Evolutionary conservation across 1,140 invertebrate genomes (phyloP).

Genomic region (Drosophila orena): DNA sequence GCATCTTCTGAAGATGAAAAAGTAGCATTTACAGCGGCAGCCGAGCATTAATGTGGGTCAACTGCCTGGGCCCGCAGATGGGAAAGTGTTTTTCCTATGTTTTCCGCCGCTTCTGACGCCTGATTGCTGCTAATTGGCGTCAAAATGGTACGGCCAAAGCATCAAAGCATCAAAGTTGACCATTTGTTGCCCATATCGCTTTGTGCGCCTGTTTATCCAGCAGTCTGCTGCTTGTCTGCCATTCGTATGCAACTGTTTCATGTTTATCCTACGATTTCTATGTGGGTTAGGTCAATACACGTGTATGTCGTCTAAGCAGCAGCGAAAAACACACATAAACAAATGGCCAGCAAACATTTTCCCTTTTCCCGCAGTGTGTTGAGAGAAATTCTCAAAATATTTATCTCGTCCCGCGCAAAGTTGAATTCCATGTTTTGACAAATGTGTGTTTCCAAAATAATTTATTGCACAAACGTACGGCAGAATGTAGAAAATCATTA

Average conservation of each 20-base stretch:
- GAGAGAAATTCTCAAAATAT: conserved; percentile 44
- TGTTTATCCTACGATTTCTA: conserved; percentile 43
- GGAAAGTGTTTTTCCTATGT: conserved; percentile 70
- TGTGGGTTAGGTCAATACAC: conserved; percentile 80
- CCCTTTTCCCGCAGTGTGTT: conserved; percentile 13
- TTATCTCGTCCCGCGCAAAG: conserved; percentile 21
- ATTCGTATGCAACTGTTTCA: conserved; percentile 74
- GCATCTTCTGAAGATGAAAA: conserved; percentile 31
- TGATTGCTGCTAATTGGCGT: conserved; percentile 80
- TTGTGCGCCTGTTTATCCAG: conserved; percentile 58
- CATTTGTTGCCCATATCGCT: conserved; percentile 46
- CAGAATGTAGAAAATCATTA: conserved; percentile 51
- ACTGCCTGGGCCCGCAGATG: conserved; percentile 40
- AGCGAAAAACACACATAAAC: conserved; percentile 19
- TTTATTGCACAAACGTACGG: conserved; percentile 55
- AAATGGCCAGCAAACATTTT: conserved; percentile 37
- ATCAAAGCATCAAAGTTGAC: conserved; percentile 47
- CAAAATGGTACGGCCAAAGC: conserved; percentile 58
- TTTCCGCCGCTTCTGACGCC: conserved; percentile 70
- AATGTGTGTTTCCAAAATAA: conserved; percentile 46
- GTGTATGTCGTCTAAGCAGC: conserved; percentile 18
- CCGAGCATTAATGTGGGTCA: conserved; percentile 65
- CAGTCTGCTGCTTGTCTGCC: conserved; percentile 40
- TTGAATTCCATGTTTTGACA: conserved; percentile 46
- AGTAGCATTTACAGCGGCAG: conserved; percentile 37